These are phyloP conservation scores for Cephus sareptanus DNA, from an alignment of 2,888 invertebrate genomes.

Conservation along the genomic window DNA sequence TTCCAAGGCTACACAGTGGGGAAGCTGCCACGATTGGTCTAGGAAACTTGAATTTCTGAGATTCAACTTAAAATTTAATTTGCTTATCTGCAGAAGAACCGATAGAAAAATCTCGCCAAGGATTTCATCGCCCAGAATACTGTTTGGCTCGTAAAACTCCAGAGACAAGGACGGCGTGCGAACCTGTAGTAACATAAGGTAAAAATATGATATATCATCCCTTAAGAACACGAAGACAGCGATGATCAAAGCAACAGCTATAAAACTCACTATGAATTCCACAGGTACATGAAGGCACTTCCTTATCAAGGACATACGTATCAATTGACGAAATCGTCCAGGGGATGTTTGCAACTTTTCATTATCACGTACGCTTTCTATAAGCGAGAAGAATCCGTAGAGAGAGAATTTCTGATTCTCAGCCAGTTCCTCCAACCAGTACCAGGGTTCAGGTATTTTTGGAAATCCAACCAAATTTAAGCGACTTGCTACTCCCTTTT, in stretches of 20 bases:
- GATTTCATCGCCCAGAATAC: conserved; percentile 74
- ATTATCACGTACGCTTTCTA: conserved; percentile 65
- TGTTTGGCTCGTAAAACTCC: conserved; percentile 59
- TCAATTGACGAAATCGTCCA: conserved; percentile 68
- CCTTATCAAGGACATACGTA: conserved; percentile 67
- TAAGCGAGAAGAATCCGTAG: conserved; percentile 64
- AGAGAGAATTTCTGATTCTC: conserved; percentile 31
- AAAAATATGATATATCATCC: neutral
- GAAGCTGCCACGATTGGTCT: conserved; percentile 73
- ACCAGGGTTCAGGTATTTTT: conserved; percentile 67
- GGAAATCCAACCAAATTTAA: conserved; percentile 63
- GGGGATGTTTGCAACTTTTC: conserved; percentile 63
- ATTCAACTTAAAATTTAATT: conserved; percentile 69
- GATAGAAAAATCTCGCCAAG: conserved; percentile 71
- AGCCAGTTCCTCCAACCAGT: conserved; percentile 69
- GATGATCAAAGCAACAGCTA: neutral
- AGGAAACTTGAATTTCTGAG: conserved; percentile 72
- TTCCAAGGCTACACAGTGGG: conserved; percentile 69
- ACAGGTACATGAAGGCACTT: conserved; percentile 70
- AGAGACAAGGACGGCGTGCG: conserved; percentile 48
- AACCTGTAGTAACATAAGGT: conserved; percentile 34
- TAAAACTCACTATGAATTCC: conserved; percentile 64
- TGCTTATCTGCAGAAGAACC: conserved; percentile 68
- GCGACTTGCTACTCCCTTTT: conserved; percentile 68
- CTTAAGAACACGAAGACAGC: conserved; percentile 17